Conservation (phyloP, 2,888 invertebrate species). For the Aromia moschata region DNA sequence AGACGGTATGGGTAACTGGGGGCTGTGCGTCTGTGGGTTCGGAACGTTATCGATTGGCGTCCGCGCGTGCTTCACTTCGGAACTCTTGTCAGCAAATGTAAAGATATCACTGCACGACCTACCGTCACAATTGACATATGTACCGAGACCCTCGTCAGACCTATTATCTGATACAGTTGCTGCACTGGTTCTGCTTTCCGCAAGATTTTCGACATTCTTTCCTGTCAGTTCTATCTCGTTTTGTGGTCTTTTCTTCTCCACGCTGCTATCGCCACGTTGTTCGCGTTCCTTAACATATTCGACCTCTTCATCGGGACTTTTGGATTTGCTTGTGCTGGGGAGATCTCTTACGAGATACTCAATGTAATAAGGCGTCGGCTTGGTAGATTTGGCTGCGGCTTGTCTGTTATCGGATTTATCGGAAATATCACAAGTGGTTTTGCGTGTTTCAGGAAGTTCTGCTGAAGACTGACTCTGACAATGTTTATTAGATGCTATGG, state of each 20-base stretch:
- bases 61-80: constrained; percentile 58
- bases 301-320: background rate
- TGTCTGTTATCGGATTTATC: constrained; percentile 32
- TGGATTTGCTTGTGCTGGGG: constrained; percentile 9
- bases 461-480: constrained; percentile 32
- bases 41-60: constrained; percentile 51
- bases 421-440: constrained; percentile 11
- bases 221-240: background rate
- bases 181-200: background rate
- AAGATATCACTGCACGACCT: constrained; percentile 24
- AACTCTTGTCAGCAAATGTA: constrained; percentile 49
- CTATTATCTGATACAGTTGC: background rate
- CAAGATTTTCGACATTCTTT: background rate
- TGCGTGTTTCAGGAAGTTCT: constrained; percentile 6
- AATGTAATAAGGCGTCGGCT: constrained; percentile 42
- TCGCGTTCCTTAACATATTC: constrained; percentile 36
- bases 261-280: constrained; percentile 45
- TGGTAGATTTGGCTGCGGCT: constrained; percentile 36
- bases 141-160: background rate
- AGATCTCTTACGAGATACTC: constrained; percentile 44
- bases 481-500: constrained; percentile 62
- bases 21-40: constrained; percentile 55
- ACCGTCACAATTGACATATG: background rate
- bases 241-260: constrained; percentile 1
- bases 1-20: constrained; percentile 59